These are phyloP conservation scores for Gavialis gangeticus DNA, from an alignment of 2,113 vertebrate species.

Conservation along the genomic window DNA sequence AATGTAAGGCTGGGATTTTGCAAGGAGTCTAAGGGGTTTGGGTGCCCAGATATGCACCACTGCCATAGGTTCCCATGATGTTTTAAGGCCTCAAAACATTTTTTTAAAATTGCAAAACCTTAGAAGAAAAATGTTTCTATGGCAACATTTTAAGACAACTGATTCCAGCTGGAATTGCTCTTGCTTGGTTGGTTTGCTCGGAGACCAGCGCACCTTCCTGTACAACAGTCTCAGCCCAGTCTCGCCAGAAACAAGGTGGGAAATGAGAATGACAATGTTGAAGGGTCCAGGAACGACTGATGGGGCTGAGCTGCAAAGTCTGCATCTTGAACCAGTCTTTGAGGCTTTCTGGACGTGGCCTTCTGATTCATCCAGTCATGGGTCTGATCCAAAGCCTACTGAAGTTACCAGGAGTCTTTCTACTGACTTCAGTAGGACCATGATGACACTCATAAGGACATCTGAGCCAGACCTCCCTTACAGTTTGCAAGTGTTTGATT, in stretches of 20 bases:
- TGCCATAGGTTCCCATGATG: neutral
- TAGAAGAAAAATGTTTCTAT: neutral
- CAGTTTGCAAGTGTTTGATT: neutral
- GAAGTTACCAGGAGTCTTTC: neutral
- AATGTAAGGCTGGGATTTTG: fast-evolving
- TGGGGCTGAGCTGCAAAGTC: neutral
- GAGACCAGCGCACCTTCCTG: neutral
- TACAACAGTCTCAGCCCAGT: neutral
- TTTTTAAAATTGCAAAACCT: neutral
- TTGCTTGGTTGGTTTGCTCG: neutral
- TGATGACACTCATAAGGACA: neutral
- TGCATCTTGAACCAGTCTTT: neutral
- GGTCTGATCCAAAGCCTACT: neutral
- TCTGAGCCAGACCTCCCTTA: neutral
- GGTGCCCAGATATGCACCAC: neutral
- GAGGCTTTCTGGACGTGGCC: neutral
- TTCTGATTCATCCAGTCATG: neutral
- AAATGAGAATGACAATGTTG: neutral
- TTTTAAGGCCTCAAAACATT: neutral
- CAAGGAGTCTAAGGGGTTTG: neutral
- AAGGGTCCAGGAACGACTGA: neutral
- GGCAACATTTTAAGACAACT: neutral
- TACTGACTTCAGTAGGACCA: neutral
- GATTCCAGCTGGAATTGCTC: neutral
- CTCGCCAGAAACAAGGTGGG: no score